Conservation (phyloP, 2,797 vertebrate species). For the Pantherophis alleghaniensis region DNA sequence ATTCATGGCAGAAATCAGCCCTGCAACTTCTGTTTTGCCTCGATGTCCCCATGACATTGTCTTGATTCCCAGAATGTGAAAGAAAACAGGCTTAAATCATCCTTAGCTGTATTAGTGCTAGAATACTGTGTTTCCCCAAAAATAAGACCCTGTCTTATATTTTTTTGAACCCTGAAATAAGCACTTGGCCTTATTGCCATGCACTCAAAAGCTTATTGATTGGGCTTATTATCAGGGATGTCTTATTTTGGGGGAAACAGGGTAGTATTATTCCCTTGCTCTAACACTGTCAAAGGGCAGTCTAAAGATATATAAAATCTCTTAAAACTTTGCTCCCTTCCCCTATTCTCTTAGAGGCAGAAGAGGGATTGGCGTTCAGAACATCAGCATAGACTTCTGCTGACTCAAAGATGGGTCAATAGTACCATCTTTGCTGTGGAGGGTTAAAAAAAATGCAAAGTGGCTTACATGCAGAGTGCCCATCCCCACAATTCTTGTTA, state of each 20-base stretch:
- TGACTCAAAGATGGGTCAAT: neutral
- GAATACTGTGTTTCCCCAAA: neutral
- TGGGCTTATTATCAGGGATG: no score
- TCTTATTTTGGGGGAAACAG: no score
- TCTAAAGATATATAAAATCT: neutral
- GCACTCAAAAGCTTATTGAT: no score
- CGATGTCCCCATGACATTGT: neutral
- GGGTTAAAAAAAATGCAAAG: neutral
- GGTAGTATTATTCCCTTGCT: neutral
- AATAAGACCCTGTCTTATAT: no score
- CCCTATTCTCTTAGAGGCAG: neutral
- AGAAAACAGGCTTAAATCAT: neutral
- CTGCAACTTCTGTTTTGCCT: neutral
- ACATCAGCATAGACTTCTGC: neutral
- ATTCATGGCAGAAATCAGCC: neutral
- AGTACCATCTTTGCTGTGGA: neutral
- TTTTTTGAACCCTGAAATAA: no score
- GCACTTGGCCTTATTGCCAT: no score
- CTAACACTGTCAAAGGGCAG: neutral
- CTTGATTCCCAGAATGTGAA: neutral
- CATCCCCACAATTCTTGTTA: neutral
- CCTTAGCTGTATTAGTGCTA: neutral
- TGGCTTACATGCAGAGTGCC: neutral
- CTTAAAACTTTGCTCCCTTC: neutral
- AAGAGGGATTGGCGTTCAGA: neutral